Base-by-base conservation (phyloP, 2,888 invertebrate species). In the Pollenia amentaria region DNA sequence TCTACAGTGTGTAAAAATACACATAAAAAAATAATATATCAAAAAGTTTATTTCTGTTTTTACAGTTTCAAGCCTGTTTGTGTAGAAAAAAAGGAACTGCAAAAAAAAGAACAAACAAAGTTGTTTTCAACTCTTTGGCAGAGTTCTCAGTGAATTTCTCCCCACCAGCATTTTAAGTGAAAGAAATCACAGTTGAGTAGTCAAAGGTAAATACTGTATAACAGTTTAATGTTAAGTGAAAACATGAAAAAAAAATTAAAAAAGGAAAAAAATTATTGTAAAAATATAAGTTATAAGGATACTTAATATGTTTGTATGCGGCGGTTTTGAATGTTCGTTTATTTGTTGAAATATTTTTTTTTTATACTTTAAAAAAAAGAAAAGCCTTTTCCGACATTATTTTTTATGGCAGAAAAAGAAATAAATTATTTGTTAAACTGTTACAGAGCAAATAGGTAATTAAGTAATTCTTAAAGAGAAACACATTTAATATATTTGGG, bases 101-200 rank as follows among this genome's bases (percentile, higher is more conserved):
- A 53, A 9, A 51, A 51, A 48, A 44, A 16, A 40, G 48, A 38
- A n/a, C 9, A 16, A 44, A 62, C 18, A 77, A 78, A 57, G 78
- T 65, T 84, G 48, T 12, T 65, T 80, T 53, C 60, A 67, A 70
- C 76, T 69, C 76, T 82, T 73, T 73, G 51, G 38, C 16, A 64
- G 14, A 75, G 67, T 67, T 76, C 64, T 12, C 21, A 16, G 21
- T 67, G 57, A 16, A 38, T 12, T 67, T 55, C 48, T 29, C 40
- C 42, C 42, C 21, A 42, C n/a, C 51, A n/a, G 42, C 44, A 70
- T 75, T 81, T 84, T 73, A 78, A 84, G 84, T 78, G 84, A 72
- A 84, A 78, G 85, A 78, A 82, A 67, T 85, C 60, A 82, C 69
- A 78, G 85, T 62, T 85, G 77, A 85, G 21, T 60, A 78, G 73